A percentile compares a stretch with the other conserved stretches of the same genome.
phyloP scores from a whole-genome alignment of 1,140 invertebrate genomes.

The Tetramorium alpestre region DNA sequence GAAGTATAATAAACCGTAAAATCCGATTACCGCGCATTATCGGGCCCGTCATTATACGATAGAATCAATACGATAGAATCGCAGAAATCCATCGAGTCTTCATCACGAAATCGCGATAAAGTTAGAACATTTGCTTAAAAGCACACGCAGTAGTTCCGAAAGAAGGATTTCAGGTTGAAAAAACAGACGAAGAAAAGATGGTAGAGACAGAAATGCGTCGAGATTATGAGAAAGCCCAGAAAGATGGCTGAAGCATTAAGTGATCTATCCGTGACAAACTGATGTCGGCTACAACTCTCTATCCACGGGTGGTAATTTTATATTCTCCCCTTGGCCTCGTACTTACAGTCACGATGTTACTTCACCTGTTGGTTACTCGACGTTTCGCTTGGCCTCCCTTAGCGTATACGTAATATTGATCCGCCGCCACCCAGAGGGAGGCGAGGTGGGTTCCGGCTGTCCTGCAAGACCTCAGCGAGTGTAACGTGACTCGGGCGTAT shows the following conservation, averaged over 20 bases:
- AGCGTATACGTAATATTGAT: constrained; percentile 70
- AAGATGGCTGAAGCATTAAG: constrained; percentile 58
- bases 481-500: constrained; percentile 66
- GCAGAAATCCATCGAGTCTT: constrained; percentile 19
- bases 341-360: constrained; percentile 55
- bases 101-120: constrained; percentile 19
- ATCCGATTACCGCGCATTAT: constrained; percentile 43
- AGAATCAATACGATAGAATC: constrained; percentile 1
- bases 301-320: constrained; percentile 67
- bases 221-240: constrained; percentile 8
- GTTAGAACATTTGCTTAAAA: constrained; percentile 42
- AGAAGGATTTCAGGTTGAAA: neutral
- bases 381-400: constrained; percentile 50
- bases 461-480: constrained; percentile 52
- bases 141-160: constrained; percentile 10
- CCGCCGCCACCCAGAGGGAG: constrained; percentile 34
- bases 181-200: neutral
- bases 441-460: constrained; percentile 36
- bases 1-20: constrained; percentile 31
- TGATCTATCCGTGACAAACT: constrained; percentile 46
- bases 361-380: constrained; percentile 73
- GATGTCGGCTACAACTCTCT: constrained; percentile 40
- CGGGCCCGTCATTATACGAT: neutral
- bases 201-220: neutral
- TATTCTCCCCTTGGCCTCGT: constrained; percentile 75